Conservation (phyloP, 2,888 invertebrate genomes). For the Timema cristinae region DNA sequence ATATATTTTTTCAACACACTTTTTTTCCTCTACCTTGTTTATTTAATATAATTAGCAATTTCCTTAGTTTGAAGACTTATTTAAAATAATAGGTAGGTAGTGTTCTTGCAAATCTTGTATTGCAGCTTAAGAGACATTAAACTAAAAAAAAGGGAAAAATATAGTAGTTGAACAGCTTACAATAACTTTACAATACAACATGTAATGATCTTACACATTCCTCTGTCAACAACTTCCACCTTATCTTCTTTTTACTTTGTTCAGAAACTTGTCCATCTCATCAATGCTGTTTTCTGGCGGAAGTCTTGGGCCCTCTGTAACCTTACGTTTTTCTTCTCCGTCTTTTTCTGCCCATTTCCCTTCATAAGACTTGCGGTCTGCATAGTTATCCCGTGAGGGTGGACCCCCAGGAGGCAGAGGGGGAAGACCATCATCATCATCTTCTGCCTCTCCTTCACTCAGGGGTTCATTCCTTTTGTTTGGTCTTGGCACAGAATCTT, state of each 20-base stretch:
- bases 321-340: constrained; percentile 39
- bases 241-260: constrained; percentile 45
- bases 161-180: too few species aligned
- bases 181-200: too few species aligned
- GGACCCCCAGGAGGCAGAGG: constrained; percentile 26
- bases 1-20: too few species aligned
- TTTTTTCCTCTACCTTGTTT: too few species aligned
- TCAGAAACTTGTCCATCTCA: constrained; percentile 55
- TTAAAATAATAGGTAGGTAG: too few species aligned
- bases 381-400: constrained; percentile 44
- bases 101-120: too few species aligned
- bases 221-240: too few species aligned
- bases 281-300: constrained; percentile 43
- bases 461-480: constrained; percentile 49
- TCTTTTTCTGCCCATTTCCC: constrained; percentile 63
- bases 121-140: too few species aligned
- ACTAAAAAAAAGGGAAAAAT: too few species aligned
- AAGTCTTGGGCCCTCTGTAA: constrained; percentile 24
- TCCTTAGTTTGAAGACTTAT: too few species aligned
- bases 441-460: constrained; percentile 56
- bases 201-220: too few species aligned
- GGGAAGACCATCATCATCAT: constrained; percentile 45
- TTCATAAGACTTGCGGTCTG: constrained; percentile 60
- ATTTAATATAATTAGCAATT: too few species aligned
- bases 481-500: constrained; percentile 35